These are phyloP conservation scores for Liparis tanakae DNA, from an alignment of 2,797 vertebrate genomes.

Conservation along the genomic window DNA sequence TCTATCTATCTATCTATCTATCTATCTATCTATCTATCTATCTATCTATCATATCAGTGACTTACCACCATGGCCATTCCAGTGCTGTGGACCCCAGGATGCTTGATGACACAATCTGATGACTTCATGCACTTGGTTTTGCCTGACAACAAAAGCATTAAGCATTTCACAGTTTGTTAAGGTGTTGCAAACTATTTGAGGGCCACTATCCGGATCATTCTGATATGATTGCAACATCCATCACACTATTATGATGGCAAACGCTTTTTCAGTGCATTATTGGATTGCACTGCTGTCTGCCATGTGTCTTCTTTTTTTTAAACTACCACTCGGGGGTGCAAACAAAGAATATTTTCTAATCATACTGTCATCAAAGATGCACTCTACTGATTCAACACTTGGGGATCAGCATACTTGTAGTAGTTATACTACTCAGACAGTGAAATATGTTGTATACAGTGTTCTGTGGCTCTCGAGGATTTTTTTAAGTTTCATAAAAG, in stretches of 20 bases:
- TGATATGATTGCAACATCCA: neutral
- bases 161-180: neutral
- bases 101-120: constrained; percentile 98
- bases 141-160: constrained; percentile 78
- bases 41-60: constrained; percentile 12
- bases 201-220: neutral
- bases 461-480: neutral
- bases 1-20: too few relatives aligned
- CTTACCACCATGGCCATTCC: constrained; percentile 99
- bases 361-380: neutral
- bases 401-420: neutral
- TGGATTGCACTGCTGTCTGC: neutral
- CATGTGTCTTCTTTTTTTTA: constrained; percentile 5
- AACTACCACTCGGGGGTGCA: neutral
- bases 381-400: neutral
- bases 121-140: constrained; percentile 99
- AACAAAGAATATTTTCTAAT: neutral
- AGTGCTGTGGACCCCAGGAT: constrained; percentile 94
- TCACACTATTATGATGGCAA: neutral
- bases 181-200: neutral
- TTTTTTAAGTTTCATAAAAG: neutral
- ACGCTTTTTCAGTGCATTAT: neutral
- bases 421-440: neutral
- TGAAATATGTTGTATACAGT: neutral
- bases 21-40: too few relatives aligned